phyloP scores from a whole-genome alignment of 2,797 vertebrate species.

The Hippopotamyrus pictus region DNA sequence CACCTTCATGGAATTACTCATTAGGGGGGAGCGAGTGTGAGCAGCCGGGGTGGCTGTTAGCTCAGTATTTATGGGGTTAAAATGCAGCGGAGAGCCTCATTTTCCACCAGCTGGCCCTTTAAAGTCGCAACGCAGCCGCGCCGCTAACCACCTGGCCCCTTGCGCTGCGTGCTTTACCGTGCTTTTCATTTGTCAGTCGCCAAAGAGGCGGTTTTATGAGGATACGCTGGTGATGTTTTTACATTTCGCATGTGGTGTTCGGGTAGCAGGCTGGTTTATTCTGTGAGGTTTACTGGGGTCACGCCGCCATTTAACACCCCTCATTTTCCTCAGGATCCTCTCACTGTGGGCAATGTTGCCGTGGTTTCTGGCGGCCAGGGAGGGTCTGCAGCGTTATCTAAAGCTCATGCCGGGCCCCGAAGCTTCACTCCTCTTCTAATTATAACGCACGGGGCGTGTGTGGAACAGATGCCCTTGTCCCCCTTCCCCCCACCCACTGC shows the following conservation, averaged over 20 bases:
- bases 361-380: conserved; percentile 38
- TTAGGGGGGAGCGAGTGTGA: neutral
- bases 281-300: neutral
- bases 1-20: neutral
- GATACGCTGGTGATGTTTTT: neutral
- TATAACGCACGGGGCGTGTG: conserved; percentile 64
- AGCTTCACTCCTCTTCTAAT: conserved; percentile 62
- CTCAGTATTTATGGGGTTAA: neutral
- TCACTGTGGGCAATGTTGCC: conserved; percentile 24
- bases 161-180: neutral
- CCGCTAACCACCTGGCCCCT: neutral
- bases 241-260: neutral
- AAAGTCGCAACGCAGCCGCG: neutral
- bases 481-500: conserved; percentile 35
- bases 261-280: neutral
- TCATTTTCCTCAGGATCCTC: neutral
- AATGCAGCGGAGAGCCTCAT: neutral
- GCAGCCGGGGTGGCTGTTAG: neutral
- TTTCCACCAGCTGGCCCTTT: neutral
- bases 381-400: conserved; percentile 49
- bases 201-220: neutral
- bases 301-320: neutral
- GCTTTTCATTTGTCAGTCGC: no score
- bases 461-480: conserved; percentile 60
- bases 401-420: conserved; percentile 57